Evolutionary conservation across 2,797 vertebrate genomes (phyloP).

Genomic region (Chromobotia macracanthus): DNA sequence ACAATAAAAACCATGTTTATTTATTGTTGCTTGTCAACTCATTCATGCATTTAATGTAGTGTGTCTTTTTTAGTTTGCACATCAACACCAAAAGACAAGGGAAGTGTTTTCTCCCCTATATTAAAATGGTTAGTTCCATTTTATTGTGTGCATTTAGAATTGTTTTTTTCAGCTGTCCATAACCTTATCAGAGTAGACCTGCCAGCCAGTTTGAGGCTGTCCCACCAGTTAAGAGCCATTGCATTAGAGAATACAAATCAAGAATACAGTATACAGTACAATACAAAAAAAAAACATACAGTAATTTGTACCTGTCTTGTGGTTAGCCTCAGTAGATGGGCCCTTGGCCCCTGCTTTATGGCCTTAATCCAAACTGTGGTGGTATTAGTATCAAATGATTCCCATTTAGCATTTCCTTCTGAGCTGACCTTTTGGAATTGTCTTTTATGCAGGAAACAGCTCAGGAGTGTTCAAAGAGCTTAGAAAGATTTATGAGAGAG

Average conservation of each 20-base stretch:
- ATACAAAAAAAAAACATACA: no score
- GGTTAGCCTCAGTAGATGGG: neutral
- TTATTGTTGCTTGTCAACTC: neutral
- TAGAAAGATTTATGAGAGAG: slow-evolving; percentile 21
- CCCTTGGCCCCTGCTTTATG: neutral
- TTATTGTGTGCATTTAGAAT: no score
- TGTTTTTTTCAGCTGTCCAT: no score
- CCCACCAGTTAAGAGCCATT: neutral
- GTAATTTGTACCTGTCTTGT: neutral
- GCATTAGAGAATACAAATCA: neutral
- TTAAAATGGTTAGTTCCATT: no score
- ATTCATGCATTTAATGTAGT: neutral
- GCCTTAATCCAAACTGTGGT: neutral
- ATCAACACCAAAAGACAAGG: no score
- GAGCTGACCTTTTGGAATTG: slow-evolving; percentile 17
- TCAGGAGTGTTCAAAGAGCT: slow-evolving; percentile 15
- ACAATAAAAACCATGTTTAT: neutral
- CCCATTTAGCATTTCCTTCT: slow-evolving; percentile 12
- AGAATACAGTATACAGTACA: no score
- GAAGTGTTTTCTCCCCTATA: no score
- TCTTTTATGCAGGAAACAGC: slow-evolving; percentile 27
- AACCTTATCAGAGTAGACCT: no score
- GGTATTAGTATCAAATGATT: no score
- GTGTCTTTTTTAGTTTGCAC: no score
- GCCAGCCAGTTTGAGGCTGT: neutral